Evolutionary conservation across 2,888 invertebrate genomes (phyloP).

Genomic region (Melinaea menophilus): DNA sequence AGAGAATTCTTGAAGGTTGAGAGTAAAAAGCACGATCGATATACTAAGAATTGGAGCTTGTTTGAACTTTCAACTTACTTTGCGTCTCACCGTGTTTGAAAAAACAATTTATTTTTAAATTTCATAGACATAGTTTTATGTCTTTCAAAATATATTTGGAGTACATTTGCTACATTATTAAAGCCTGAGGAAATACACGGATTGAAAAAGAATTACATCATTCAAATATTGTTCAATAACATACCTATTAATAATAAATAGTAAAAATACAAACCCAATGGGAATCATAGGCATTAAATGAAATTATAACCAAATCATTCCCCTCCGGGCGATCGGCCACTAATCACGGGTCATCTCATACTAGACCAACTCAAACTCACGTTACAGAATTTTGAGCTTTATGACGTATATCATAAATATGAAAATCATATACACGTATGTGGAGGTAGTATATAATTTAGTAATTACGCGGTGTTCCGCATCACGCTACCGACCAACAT

Average conservation of each 20-base stretch:
- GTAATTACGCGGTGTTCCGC: constrained; percentile 20
- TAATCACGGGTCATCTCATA: constrained; percentile 16
- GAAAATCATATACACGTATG: not conserved
- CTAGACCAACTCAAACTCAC: constrained; percentile 9
- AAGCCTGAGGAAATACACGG: not conserved
- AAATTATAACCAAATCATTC: constrained; percentile 22
- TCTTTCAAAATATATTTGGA: too few species aligned
- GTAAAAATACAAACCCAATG: constrained; percentile 21
- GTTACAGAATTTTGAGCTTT: not conserved
- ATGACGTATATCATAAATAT: not conserved
- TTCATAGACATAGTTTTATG: too few species aligned
- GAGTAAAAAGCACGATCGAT: too few species aligned
- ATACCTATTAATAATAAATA: constrained; percentile 4
- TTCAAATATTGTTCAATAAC: not conserved
- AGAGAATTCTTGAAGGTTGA: too few species aligned
- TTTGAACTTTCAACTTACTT: too few species aligned
- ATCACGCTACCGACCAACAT: constrained; percentile 21
- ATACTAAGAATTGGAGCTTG: too few species aligned
- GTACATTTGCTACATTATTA: not conserved
- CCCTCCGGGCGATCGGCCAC: constrained; percentile 17
- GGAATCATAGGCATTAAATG: constrained; percentile 24
- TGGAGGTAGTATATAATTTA: constrained; percentile 19
- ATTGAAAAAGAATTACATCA: not conserved
- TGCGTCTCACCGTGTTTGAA: too few species aligned
- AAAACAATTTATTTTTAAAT: too few species aligned